These are phyloP conservation scores for Scolopax bukidnonensis DNA, from an alignment of 2,797 vertebrate genomes.

Conservation along the genomic window DNA sequence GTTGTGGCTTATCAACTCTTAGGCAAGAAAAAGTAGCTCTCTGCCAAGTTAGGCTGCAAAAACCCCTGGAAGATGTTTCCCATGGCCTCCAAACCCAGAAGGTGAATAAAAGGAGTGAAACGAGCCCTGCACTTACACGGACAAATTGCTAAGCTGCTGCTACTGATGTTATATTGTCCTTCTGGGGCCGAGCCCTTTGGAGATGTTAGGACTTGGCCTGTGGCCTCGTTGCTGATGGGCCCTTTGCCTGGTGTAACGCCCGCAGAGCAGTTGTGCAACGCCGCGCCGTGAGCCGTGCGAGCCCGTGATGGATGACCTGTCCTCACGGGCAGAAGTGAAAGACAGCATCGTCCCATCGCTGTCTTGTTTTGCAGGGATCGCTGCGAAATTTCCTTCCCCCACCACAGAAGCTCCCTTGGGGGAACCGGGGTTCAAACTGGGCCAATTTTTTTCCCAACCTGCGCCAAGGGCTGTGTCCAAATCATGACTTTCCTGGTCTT, in stretches of 20 bases:
- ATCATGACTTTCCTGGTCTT: fast-evolving
- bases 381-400: neutral
- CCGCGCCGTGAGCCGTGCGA: neutral
- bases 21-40: neutral
- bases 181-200: neutral
- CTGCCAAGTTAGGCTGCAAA: neutral
- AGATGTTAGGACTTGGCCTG: neutral
- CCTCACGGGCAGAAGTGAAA: neutral
- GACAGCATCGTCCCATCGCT: neutral
- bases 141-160: neutral
- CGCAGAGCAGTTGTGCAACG: neutral
- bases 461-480: neutral
- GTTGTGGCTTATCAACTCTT: neutral
- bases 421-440: neutral
- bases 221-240: neutral
- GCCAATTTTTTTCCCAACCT: neutral
- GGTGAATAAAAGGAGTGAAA: neutral
- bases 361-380: neutral
- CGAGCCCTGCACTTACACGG: neutral
- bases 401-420: neutral
- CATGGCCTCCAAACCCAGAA: neutral
- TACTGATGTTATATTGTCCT: neutral
- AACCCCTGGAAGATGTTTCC: neutral
- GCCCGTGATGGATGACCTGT: neutral
- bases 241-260: neutral